Evolutionary conservation across 2,113 vertebrate genomes (phyloP), one percentile per base, ranked within the genome.

Genomic region (Cebidichthys violaceus): DNA sequence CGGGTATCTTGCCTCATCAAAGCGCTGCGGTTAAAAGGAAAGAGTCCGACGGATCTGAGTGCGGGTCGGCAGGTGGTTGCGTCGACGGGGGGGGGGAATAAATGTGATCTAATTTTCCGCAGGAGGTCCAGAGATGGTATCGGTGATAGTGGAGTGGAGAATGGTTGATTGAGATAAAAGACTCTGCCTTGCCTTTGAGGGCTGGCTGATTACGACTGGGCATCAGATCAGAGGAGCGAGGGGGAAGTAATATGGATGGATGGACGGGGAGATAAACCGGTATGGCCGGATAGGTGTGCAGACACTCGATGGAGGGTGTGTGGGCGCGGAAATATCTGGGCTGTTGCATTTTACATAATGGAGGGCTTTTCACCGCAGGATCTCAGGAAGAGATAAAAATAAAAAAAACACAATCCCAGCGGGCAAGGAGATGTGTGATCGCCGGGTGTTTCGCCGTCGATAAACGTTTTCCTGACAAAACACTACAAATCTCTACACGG

Each of bases 161-260:
- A 66, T 17, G 76, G 57, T 22, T 85, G 88, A 92, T 81, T 88
- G 82, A 92, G 87, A 92, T 93, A 74, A 89, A 91, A 89, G 82
- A 91, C 43, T 33, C 35, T 20, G 79, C 50, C 41, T 81, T 22
- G 66, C 62, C 87, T 91, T 73, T 59, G 72, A 90, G 82, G 67
- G 75, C 13, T 65, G 69, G 50, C 47, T 85, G 71, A 89, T 88
- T 82, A 84, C 71, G 70, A 84, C 67, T 57, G 78, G 90, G 82
- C 85, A 60, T 79, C 69, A 47, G 80, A 90, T 89, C 87, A 88
- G 74, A 91, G 59, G 54, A 87, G 83, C 11, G 39, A 50, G 59
- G n/a, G n/a, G 66, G 55, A 64, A 59, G 75, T 43, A 60, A 75
- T 78, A 82, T 31, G 68, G 80, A 91, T 72, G 55, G 76, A 75